Percentiles rank a stretch among this genome's conserved stretches.
These are phyloP conservation scores for Geococcyx californianus DNA, from an alignment of 2,113 vertebrate species.

Conservation along the genomic window DNA sequence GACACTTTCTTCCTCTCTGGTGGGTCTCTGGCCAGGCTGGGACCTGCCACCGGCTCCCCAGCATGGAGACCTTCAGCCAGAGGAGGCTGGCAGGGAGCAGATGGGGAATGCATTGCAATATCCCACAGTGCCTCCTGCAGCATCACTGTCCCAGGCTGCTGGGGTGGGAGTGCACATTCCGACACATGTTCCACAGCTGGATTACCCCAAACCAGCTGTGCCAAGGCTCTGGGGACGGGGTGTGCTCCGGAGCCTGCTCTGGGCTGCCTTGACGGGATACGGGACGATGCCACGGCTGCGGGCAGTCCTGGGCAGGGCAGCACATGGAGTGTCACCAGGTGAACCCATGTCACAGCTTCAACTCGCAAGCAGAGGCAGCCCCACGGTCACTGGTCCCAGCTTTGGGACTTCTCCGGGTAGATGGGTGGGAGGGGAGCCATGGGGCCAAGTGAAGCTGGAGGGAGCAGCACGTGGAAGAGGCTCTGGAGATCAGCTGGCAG, in stretches of 20 bases:
- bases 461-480: accelerated
- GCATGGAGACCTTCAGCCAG: not conserved
- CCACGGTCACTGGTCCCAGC: not conserved
- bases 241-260: not conserved
- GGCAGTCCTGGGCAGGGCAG: not conserved
- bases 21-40: not conserved
- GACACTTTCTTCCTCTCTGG: conserved; percentile 1
- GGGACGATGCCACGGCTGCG: not conserved
- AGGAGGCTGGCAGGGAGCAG: not conserved
- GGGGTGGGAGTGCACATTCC: not conserved
- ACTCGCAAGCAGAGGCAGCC: not conserved
- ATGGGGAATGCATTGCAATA: not conserved
- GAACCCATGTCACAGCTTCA: not conserved
- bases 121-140: not conserved
- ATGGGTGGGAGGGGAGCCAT: accelerated
- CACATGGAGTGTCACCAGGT: accelerated
- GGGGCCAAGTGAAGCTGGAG: not conserved
- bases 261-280: not conserved
- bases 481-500: not conserved
- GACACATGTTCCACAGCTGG: not conserved
- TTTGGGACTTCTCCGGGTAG: not conserved
- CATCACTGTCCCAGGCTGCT: accelerated
- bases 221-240: not conserved
- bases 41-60: not conserved
- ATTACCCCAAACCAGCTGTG: not conserved